Evolutionary conservation across 2,113 vertebrate species (phyloP), one percentile per base, ranked within the genome.

Genomic region (Labeo rohita): DNA sequence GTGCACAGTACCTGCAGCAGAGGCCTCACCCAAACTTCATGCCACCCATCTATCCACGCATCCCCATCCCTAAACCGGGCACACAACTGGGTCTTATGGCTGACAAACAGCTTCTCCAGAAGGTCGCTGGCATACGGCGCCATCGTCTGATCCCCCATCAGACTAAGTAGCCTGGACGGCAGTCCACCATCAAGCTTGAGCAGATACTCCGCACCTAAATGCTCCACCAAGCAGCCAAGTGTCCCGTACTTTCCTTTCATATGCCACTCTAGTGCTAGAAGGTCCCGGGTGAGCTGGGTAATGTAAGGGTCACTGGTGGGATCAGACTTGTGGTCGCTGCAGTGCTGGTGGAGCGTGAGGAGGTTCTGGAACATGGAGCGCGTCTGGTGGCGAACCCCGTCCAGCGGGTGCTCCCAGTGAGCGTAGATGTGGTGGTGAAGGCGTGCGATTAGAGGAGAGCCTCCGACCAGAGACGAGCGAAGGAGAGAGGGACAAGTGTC

Each of bases 341-440:
- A 89, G 8, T 80, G 90, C 88, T 85, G 94, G 85, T 99, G 98
- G 15, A 98, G 93, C 13, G 93, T 93, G 54, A 99, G 96, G 43
- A 97, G 92, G 92, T 98, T 97, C 86, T 88, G 96, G 93, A 99
- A 99, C 85, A 99, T 95, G 54, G 95, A 18, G 88, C 96, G 96
- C 28, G 95, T 96, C 89, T 99, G 98, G 91, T 99, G 97, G 70
- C 97, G 96, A 49, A 99, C 94, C 16, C 96, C 97, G 78, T 99
- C 98, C 50, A 99, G 78, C 0, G 98, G 97, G 88, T 99, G 97
- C 66, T 99, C 98, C 98, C 97, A 99, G 92, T 99, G 96, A 9
- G 96, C 94, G 86, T 98, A 98, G 85, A 98, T 91, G 61, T 99
- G 98, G 78, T 96, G 96, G 89, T 98, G 92, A 70, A 99, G 93